Evolutionary conservation across 2,888 invertebrate species (phyloP).

Genomic region (Furcula furcula): DNA sequence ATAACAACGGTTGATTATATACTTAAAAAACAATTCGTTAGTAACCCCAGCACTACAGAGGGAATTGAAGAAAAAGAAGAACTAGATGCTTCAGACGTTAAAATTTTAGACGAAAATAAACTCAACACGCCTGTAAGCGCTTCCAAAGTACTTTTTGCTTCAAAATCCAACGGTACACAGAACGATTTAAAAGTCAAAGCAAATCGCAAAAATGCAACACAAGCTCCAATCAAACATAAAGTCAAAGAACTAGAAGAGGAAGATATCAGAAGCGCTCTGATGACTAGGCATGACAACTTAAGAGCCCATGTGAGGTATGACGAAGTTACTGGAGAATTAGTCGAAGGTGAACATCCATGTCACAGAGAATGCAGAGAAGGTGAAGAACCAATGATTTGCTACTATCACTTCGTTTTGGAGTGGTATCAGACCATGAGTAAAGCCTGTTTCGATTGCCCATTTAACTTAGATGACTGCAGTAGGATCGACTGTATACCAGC

Average conservation of each 20-base stretch:
- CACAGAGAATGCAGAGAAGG: slow-evolving; percentile 84
- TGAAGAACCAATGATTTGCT: slow-evolving; percentile 84
- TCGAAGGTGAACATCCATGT: slow-evolving; percentile 81
- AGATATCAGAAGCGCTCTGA: slow-evolving; percentile 23
- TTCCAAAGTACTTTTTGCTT: slow-evolving; percentile 57
- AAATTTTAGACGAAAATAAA: slow-evolving; percentile 37
- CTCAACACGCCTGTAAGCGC: slow-evolving; percentile 50
- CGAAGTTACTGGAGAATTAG: slow-evolving; percentile 68
- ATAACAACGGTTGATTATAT: slow-evolving; percentile 13
- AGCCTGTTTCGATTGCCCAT: slow-evolving; percentile 93
- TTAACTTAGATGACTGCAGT: slow-evolving; percentile 87
- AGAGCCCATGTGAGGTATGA: slow-evolving; percentile 64
- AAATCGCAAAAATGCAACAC: slow-evolving; percentile 32
- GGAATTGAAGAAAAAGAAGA: slow-evolving; percentile 12
- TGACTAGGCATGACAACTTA: slow-evolving; percentile 42
- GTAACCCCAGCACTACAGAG: slow-evolving; percentile 26
- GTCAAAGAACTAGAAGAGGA: slow-evolving; percentile 36
- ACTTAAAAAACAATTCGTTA: slow-evolving; percentile 17
- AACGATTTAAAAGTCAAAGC: slow-evolving; percentile 44
- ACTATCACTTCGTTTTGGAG: slow-evolving; percentile 88
- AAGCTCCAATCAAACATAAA: slow-evolving; percentile 28
- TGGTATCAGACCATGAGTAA: slow-evolving; percentile 94
- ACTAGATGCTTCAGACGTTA: slow-evolving; percentile 24
- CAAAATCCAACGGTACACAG: slow-evolving; percentile 37
- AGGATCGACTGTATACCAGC: slow-evolving; percentile 91